Percentiles rank a stretch among this genome's conserved stretches.
phyloP scores from a whole-genome alignment of 2,888 invertebrate genomes.

The Idaea dimidiata region DNA sequence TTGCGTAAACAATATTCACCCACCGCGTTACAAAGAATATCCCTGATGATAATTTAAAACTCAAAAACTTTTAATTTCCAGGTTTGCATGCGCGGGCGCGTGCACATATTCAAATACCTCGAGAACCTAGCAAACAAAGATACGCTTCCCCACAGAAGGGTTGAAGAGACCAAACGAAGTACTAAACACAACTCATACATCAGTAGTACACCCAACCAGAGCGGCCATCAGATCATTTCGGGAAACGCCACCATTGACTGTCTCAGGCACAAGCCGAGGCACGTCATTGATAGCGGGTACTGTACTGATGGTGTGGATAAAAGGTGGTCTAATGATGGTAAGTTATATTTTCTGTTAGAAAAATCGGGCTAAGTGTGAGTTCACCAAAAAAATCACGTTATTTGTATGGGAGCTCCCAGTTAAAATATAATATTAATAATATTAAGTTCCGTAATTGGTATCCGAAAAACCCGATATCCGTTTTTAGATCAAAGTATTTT shows the following conservation, averaged over 20 bases:
- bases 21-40: background rate
- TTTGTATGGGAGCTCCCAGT: no score
- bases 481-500: no score
- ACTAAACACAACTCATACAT: conserved; percentile 69
- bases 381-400: no score
- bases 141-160: conserved; percentile 70
- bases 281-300: conserved; percentile 94
- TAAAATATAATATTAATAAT: no score
- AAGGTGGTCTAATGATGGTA: conserved; percentile 90
- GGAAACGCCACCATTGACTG: conserved; percentile 76
- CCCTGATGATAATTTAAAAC: background rate
- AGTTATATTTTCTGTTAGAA: conserved; percentile 38
- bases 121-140: conserved; percentile 92
- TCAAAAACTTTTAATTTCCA: conserved; percentile 52
- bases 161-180: conserved; percentile 72
- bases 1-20: conserved; percentile 7
- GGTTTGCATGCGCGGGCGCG: conserved; percentile 95
- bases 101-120: conserved; percentile 96
- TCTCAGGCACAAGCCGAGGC: conserved; percentile 75
- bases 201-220: conserved; percentile 53
- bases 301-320: conserved; percentile 92
- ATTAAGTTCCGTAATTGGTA: no score
- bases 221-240: conserved; percentile 62
- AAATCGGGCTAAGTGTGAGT: no score
- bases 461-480: no score